Percentiles rank a stretch among this genome's conserved stretches.
phyloP scores from a whole-genome alignment of 2,888 invertebrate species.

The Margaritifera margaritifera region DNA sequence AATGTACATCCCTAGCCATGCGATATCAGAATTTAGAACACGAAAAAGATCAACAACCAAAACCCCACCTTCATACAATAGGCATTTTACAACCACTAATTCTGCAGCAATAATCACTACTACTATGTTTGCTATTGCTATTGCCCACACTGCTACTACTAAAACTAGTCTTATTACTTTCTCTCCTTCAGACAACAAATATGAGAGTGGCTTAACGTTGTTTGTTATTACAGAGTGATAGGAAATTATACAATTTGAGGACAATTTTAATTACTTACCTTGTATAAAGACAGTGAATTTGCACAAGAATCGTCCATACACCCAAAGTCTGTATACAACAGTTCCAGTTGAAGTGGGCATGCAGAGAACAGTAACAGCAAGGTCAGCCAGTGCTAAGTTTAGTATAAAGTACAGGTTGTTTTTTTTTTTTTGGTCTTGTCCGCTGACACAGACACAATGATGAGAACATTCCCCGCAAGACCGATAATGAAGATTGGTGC shows the following conservation, averaged over 20 bases:
- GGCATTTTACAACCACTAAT: no score
- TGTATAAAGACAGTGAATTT: conserved; percentile 64
- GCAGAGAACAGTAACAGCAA: conserved; percentile 84
- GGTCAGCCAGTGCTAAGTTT: conserved; percentile 85
- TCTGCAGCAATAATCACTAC: no score
- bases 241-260: background rate
- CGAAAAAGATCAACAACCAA: no score
- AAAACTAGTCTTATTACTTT: no score
- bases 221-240: no score
- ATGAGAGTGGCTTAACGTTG: no score
- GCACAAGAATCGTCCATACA: conserved; percentile 76
- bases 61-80: no score
- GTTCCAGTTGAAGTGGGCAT: conserved; percentile 80
- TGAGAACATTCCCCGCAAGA: conserved; percentile 65
- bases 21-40: no score
- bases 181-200: no score
- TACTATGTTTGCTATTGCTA: no score
- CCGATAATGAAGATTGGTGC: conserved; percentile 62
- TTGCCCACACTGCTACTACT: no score
- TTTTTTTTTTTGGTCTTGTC: conserved; percentile 53
- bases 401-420: conserved; percentile 81
- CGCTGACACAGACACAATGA: conserved; percentile 60
- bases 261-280: conserved; percentile 50
- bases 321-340: conserved; percentile 71
- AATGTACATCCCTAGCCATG: no score